A percentile compares a stretch with the other conserved stretches of the same genome.
These are phyloP conservation scores for Amblyornis subalaris DNA, from an alignment of 2,113 vertebrate genomes.

Conservation along the genomic window DNA sequence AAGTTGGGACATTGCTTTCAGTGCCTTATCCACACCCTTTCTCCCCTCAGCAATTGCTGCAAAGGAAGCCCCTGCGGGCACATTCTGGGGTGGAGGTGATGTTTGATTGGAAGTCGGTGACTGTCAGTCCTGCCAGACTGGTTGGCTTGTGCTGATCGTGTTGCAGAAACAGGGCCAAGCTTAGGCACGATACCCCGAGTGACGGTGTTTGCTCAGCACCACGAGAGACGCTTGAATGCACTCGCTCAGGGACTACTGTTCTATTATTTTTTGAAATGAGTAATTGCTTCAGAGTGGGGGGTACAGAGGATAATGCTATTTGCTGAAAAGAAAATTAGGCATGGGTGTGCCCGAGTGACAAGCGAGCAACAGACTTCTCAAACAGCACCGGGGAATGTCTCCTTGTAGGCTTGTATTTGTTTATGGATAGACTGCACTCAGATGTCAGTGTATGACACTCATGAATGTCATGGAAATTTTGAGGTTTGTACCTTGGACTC, in stretches of 20 bases:
- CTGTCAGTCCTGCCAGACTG: conserved; percentile 25
- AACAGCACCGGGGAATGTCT: neutral
- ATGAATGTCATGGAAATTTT: neutral
- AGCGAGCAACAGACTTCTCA: neutral
- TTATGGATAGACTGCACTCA: neutral
- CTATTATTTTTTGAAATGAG: neutral
- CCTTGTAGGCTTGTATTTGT: neutral
- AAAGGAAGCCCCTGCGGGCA: neutral
- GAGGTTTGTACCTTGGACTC: neutral
- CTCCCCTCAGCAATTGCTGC: neutral
- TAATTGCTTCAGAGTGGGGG: neutral
- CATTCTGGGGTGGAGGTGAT: neutral
- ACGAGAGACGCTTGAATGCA: neutral
- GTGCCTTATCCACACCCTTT: neutral
- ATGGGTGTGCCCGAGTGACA: neutral
- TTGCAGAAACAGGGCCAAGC: neutral
- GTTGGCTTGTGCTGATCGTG: conserved; percentile 3
- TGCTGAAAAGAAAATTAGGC: conserved; percentile 11
- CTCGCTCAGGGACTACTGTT: neutral
- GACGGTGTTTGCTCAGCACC: neutral
- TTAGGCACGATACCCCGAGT: neutral
- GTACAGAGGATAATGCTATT: neutral
- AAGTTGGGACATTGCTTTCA: accelerated
- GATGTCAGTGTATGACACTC: neutral
- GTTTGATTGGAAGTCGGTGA: neutral